Evolutionary conservation across 1,140 invertebrate genomes (phyloP), one percentile per base, ranked within the genome.

Genomic region (Leptonema lineaticorne): DNA sequence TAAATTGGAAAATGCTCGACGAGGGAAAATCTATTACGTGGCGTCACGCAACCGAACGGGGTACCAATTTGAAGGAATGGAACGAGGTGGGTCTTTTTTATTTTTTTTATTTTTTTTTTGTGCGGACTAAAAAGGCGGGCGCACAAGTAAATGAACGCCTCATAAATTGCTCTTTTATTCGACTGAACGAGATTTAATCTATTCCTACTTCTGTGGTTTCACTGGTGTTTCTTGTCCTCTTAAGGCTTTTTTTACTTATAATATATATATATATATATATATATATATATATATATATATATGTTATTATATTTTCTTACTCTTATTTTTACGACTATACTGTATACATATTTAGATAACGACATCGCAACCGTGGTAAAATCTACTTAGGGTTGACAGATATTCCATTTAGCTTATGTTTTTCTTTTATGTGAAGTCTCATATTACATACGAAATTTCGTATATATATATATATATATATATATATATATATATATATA

Each of bases 91-190:
- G 37, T 41, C n/a, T n/a, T n/a, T n/a, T n/a, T n/a, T n/a, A n/a
- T n/a, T n/a, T n/a, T n/a, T n/a, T n/a, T n/a, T n/a, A n/a, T n/a
- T n/a, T n/a, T n/a, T n/a, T n/a, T n/a, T n/a, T 41, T 14, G 16
- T 16, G 9, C 16, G 9, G 37, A 16, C 2, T 16, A 41, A 11
- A 3, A 11, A 16, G 37, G 37, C 2, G 9, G 9, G 37, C 11
- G 37, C 1, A 70, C 69, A 70, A 71, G 69, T 59, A 71, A 71
- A 68, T 64, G 69, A 64, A 71, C 69, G 66, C 69, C 62, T 18
- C 63, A 63, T 59, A 67, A 41, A 71, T 71, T 71, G 69, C 59
- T 71, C 56, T 71, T 71, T 71, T 71, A 68, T 71, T 71, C 48
- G 26, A 33, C 14, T 11, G 56, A 46, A 18, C 58, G 50, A 68